Conservation (phyloP, 2,888 invertebrate species). For the Acrobasis consociella region DNA sequence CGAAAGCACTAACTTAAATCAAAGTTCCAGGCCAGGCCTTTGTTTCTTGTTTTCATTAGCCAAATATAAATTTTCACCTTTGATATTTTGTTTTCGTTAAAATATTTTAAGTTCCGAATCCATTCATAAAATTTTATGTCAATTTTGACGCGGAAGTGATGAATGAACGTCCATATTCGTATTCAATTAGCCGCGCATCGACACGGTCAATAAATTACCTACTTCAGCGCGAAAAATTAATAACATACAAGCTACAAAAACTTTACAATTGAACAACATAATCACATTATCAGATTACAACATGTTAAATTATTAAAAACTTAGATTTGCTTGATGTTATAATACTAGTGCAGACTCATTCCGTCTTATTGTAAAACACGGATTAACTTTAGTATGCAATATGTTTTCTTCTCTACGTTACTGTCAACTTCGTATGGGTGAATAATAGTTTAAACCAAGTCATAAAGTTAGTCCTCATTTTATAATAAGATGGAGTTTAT, state of each 20-base stretch:
- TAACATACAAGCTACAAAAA: conserved; percentile 5
- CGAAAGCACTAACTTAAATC: no score
- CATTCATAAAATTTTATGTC: neutral
- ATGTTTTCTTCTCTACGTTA: no score
- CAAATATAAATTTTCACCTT: no score
- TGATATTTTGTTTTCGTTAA: neutral
- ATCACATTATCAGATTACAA: neutral
- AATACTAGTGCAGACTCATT: neutral
- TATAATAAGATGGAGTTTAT: no score
- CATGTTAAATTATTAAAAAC: neutral
- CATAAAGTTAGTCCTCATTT: no score
- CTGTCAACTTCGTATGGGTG: no score
- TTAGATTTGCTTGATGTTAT: neutral
- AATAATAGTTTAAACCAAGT: no score
- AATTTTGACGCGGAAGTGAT: conserved; percentile 3
- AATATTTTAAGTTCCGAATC: neutral
- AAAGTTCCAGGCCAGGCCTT: no score
- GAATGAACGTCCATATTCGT: neutral
- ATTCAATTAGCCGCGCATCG: neutral
- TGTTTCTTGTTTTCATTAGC: no score
- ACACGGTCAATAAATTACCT: neutral
- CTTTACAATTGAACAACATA: neutral
- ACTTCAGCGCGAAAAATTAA: neutral
- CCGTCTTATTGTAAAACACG: no score
- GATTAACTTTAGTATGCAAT: no score